Base-by-base conservation (phyloP, 2,888 invertebrate genomes). In the Teleogryllus oceanicus region DNA sequence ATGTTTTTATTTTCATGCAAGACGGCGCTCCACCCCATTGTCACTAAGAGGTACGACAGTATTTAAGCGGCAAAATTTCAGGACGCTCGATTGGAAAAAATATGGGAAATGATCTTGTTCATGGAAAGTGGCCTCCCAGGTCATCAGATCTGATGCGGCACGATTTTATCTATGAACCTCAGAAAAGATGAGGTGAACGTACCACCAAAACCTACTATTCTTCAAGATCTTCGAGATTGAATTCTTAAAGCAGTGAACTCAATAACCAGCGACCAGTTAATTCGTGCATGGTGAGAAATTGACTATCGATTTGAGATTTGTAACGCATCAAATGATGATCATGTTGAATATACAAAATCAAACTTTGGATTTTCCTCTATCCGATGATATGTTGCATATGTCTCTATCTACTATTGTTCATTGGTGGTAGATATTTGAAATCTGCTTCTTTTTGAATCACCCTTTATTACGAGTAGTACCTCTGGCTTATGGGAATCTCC, bases 181-280 rank as follows among this genome's bases (percentile, higher is more conserved):
- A 21, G 24, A 3, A 24, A 2, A 24, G 24, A 3, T 24, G 21
- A 21, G 21, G 21, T 62, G 12, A 3, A 16, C 2, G 62, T 62
- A 16, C 62, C 62, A 16, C 62, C 62, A 4, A 76, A 18, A 16
- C 76, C 76, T 76, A 2, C 2, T 2, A 76, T 2, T 76, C 76
- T 76, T 76, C 21, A 76, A 76, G 76, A 76, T 76, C 76, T 76
- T 12, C 3, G 76, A 76, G 2, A 76, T 76, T 0, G 76, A 76
- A 76, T 76, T 76, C 2, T 76, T 76, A 20, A 5, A 76, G 76
- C 76, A 24, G 76, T 76, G 76, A 76, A 76, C n/a, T 76, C 76
- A 20, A 76, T 76, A 76, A 76, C 76, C n/a, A 76, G 76, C 12
- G 76, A 76, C 76, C 76, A 76, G 20, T 20, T n/a, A 16, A 18